phyloP scores from a whole-genome alignment of 2,888 invertebrate genomes.

The Temnothorax unifasciatus region DNA sequence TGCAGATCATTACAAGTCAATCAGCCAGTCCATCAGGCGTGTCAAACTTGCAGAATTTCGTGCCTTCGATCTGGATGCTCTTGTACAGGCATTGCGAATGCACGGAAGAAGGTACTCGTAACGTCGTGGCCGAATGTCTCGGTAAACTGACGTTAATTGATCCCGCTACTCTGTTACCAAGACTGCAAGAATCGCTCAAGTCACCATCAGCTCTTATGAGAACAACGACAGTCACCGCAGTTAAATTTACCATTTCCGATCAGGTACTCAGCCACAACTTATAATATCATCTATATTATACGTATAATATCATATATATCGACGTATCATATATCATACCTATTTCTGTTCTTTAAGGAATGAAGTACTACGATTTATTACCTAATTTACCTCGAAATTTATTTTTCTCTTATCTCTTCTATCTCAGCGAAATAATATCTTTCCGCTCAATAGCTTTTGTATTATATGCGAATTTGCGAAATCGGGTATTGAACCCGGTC shows the following conservation, averaged over 20 bases:
- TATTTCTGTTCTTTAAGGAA: not conserved
- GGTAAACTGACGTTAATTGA: conserved; percentile 98
- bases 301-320: no score
- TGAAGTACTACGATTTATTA: not conserved
- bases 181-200: conserved; percentile 93
- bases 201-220: conserved; percentile 95
- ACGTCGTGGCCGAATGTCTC: conserved; percentile 99
- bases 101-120: conserved; percentile 98
- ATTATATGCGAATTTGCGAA: not conserved
- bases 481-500: not conserved
- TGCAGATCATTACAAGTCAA: conserved; percentile 89
- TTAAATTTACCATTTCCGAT: conserved; percentile 99
- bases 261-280: conserved; percentile 88
- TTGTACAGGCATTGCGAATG: conserved; percentile 98
- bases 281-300: not conserved
- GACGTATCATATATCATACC: not conserved
- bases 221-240: conserved; percentile 98
- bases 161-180: conserved; percentile 95
- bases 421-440: not conserved
- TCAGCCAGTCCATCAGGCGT: conserved; percentile 88
- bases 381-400: not conserved
- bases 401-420: not conserved
- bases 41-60: conserved; percentile 89
- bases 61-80: conserved; percentile 96
- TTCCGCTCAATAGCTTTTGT: not conserved